A percentile compares a stretch with the other conserved stretches of the same genome.
Conservation (phyloP, 2,888 invertebrate genomes). For the Conops quadrifasciatus region DNA sequence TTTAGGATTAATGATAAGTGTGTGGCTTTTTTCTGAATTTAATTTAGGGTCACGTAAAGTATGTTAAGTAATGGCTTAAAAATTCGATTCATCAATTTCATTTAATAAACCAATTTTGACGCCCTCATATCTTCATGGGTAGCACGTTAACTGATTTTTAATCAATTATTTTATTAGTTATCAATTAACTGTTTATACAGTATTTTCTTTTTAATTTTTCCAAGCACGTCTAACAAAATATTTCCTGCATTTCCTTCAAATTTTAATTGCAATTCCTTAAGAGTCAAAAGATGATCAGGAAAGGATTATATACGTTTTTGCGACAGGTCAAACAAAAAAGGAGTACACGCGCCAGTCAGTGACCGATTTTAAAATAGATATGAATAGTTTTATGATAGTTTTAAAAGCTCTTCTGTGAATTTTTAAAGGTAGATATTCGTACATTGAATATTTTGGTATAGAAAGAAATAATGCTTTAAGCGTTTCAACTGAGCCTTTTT, state of each 20-base stretch:
- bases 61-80: too few relatives aligned
- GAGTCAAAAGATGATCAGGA: not conserved
- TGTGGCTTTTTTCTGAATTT: too few relatives aligned
- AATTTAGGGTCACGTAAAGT: too few relatives aligned
- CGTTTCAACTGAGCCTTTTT: too few relatives aligned
- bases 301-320: not conserved
- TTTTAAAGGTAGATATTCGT: too few relatives aligned
- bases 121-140: not conserved
- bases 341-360: slow-evolving; percentile 2
- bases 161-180: too few relatives aligned
- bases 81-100: not conserved
- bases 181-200: not conserved
- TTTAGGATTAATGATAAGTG: too few relatives aligned
- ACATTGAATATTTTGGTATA: too few relatives aligned
- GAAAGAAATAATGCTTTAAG: too few relatives aligned
- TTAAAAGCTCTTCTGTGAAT: too few relatives aligned
- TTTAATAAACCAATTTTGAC: slow-evolving; percentile 1
- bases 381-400: not conserved
- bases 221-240: slow-evolving; percentile 14
- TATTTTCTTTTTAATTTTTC: not conserved
- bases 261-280: slow-evolving; percentile 13
- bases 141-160: too few relatives aligned
- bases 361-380: slow-evolving; percentile 10
- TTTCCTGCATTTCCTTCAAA: slow-evolving; percentile 4
- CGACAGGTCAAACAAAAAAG: slow-evolving; percentile 3